Evolutionary conservation across 2,113 vertebrate genomes (phyloP).

Genomic region (Xiphias gladius): DNA sequence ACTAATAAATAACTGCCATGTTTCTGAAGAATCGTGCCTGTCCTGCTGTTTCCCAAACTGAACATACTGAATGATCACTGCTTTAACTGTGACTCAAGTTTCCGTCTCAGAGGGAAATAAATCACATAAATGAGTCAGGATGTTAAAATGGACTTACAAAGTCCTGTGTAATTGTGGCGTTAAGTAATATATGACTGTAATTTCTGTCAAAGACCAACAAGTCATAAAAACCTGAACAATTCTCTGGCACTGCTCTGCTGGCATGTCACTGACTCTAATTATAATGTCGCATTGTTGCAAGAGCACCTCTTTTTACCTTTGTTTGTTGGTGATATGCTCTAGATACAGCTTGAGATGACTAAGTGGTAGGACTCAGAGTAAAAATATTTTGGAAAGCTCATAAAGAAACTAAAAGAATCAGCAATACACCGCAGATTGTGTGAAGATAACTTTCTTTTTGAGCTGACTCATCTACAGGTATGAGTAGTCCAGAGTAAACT

Average conservation of each 20-base stretch:
- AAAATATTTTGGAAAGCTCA: not conserved
- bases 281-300: conserved; percentile 21
- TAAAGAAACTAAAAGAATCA: not conserved
- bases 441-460: not conserved
- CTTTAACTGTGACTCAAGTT: too few relatives aligned
- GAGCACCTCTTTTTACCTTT: too few relatives aligned
- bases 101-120: too few relatives aligned
- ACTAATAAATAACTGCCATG: too few relatives aligned
- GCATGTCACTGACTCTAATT: conserved; percentile 18
- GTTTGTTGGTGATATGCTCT: not conserved
- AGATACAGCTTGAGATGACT: not conserved
- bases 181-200: not conserved
- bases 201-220: conserved; percentile 2
- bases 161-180: not conserved
- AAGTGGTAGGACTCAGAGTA: not conserved
- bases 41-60: too few relatives aligned
- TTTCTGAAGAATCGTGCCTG: too few relatives aligned
- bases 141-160: too few relatives aligned
- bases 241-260: not conserved
- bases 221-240: not conserved
- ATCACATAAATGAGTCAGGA: too few relatives aligned
- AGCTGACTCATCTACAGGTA: conserved; percentile 24
- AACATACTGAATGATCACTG: too few relatives aligned
- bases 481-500: conserved; percentile 36
- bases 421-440: not conserved